Evolutionary conservation across 1,140 invertebrate species (phyloP).

Genomic region (Rhyacophila brunnea): DNA sequence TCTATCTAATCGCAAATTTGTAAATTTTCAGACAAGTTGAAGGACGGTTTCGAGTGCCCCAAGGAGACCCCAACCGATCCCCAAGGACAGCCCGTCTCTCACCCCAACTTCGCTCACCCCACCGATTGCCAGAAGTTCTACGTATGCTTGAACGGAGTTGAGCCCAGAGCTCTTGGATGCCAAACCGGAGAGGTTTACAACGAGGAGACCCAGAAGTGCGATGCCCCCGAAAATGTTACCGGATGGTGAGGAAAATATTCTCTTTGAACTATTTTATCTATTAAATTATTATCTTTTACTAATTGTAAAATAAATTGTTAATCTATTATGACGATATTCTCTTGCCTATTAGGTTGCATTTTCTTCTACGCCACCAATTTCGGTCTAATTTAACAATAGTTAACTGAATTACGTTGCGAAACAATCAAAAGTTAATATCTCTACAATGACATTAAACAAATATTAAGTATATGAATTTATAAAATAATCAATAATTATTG

Average conservation of each 20-base stretch:
- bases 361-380: no score
- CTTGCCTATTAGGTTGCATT: no score
- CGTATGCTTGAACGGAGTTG: constrained; percentile 82
- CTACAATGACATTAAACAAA: no score
- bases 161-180: constrained; percentile 82
- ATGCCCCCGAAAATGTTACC: constrained; percentile 81
- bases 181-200: constrained; percentile 84
- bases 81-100: constrained; percentile 72
- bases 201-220: constrained; percentile 76
- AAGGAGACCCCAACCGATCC: constrained; percentile 63
- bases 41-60: constrained; percentile 82
- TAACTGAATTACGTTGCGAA: no score
- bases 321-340: no score
- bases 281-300: no score
- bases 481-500: no score
- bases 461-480: no score
- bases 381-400: no score
- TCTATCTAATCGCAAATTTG: no score
- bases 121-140: constrained; percentile 87
- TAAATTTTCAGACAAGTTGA: constrained; percentile 63
- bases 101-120: constrained; percentile 85
- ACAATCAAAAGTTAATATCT: no score
- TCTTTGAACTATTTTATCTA: background rate
- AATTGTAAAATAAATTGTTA: no score
- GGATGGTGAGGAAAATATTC: constrained; percentile 68